Evolutionary conservation across 2,113 vertebrate genomes (phyloP), one percentile per base, ranked within the genome.

Genomic region (Antennarius striatus): DNA sequence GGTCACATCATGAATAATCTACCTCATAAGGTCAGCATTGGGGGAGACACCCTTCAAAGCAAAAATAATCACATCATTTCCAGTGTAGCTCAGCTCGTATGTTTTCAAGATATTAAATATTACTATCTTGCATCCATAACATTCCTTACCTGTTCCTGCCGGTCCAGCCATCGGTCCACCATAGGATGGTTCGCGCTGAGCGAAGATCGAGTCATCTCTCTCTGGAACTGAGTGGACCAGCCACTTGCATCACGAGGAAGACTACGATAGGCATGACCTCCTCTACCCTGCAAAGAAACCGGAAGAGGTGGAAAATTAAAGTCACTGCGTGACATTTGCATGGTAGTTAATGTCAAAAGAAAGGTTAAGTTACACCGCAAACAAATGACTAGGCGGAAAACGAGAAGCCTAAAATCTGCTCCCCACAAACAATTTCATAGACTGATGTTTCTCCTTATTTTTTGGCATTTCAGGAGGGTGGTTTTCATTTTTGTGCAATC

Each of bases 111-210:
- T 7, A 5, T 36, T 36, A 36, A 36, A 5, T 7, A 36, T 7
- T 1, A 36, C 32, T 36, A 5, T 30, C n/a, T n/a, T n/a, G n/a
- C n/a, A n/a, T n/a, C n/a, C n/a, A n/a, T n/a, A n/a, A n/a, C n/a
- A 5, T 17, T 16, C 54, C 42, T 1, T 94, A 99, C 98, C 97
- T 99, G 96, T 76, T 99, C 97, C 89, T 98, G 98, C 71, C 91
- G 94, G 90, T 96, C 95, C 68, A 99, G 92, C 97, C 97, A 98
- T 78, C 91, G 94, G 91, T 98, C 98, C 87, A 99, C 96, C 95
- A 99, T 95, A 2, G 98, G 98, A 89, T 99, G 98, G 90, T 95
- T 99, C 91, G 96, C 96, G 73, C 97, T 98, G 74, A 99, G 93
- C 47, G 98, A 99, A 15, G 96, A 97, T 65, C 96, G 95, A 60